Conservation (phyloP, 2,113 vertebrate genomes). For the Athene cunicularia region DNA sequence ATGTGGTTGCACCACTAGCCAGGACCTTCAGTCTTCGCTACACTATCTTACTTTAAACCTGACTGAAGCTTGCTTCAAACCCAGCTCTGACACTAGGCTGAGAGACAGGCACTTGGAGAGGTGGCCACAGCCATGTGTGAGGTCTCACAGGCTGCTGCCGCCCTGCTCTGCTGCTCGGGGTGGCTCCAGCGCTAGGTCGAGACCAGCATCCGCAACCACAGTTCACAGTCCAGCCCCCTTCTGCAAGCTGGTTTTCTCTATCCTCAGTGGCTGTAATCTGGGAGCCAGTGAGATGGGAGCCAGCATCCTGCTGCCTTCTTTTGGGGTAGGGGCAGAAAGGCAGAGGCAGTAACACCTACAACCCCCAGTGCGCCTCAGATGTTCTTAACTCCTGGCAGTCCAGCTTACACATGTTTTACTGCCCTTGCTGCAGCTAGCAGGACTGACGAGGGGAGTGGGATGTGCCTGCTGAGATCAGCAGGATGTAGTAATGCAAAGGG, state of each 20-base stretch:
- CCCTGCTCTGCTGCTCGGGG: neutral
- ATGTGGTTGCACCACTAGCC: accelerated
- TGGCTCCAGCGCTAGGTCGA: neutral
- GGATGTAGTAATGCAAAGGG: neutral
- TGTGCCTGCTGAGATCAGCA: neutral
- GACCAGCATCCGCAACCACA: neutral
- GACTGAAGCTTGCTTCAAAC: neutral
- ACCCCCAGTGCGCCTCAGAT: neutral
- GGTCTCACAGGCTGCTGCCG: neutral
- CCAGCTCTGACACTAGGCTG: neutral
- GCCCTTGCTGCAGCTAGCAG: neutral
- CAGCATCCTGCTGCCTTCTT: neutral
- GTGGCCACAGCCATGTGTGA: neutral
- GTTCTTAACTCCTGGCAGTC: neutral
- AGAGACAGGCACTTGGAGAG: neutral
- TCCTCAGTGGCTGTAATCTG: neutral
- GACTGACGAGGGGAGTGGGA: neutral
- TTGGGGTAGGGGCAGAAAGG: neutral
- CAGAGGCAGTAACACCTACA: neutral
- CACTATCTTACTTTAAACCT: neutral
- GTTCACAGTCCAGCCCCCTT: neutral
- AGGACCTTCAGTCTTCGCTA: neutral
- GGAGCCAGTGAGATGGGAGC: neutral
- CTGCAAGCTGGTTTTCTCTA: neutral
- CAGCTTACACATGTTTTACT: neutral